phyloP scores from a whole-genome alignment of 2,888 invertebrate genomes.

The Thecophora atra region DNA sequence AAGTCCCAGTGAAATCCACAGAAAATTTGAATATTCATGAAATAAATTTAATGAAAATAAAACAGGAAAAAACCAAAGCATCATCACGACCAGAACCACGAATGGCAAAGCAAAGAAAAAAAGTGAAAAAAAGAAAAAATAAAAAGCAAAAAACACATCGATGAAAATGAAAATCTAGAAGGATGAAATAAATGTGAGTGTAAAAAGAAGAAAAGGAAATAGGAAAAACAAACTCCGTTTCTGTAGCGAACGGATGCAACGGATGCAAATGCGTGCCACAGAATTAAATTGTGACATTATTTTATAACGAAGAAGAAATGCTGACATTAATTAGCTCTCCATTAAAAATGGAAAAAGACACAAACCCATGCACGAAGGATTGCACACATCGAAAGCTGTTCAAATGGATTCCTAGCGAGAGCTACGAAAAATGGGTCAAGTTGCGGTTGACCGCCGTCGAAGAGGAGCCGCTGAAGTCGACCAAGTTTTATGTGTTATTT shows the following conservation, averaged over 20 bases:
- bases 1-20: slow-evolving; percentile 26
- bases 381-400: too few relatives aligned
- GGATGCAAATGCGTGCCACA: not conserved
- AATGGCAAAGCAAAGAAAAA: not conserved
- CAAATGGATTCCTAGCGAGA: too few relatives aligned
- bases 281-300: slow-evolving; percentile 27
- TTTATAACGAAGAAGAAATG: not conserved
- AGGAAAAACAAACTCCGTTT: not conserved
- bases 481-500: too few relatives aligned
- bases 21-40: slow-evolving; percentile 36
- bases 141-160: not conserved
- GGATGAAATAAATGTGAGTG: not conserved
- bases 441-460: too few relatives aligned
- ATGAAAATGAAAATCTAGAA: not conserved
- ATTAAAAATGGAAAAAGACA: not conserved
- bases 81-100: not conserved
- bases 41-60: slow-evolving; percentile 33
- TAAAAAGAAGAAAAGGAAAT: not conserved
- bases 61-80: not conserved
- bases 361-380: too few relatives aligned
- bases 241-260: slow-evolving; percentile 2
- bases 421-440: too few relatives aligned
- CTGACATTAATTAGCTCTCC: slow-evolving; percentile 16
- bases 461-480: too few relatives aligned
- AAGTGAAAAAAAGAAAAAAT: slow-evolving; percentile 2